Percentiles rank a stretch among this genome's conserved stretches.
phyloP scores from a whole-genome alignment of 2,113 vertebrate species.

The Tiliqua scincoides region DNA sequence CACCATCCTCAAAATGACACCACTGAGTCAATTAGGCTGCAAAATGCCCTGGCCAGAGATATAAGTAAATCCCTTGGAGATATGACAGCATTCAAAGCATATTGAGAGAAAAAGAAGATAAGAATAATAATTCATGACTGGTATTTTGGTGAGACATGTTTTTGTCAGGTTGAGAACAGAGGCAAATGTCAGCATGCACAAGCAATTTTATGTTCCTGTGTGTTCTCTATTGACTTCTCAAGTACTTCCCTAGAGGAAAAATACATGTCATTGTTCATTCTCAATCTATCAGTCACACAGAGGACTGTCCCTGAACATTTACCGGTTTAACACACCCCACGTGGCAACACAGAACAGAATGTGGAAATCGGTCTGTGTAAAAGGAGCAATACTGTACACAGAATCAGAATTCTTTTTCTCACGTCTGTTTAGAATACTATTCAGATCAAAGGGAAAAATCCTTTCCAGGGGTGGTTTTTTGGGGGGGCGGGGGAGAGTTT shows the following conservation, averaged over 20 bases:
- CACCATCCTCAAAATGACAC: neutral
- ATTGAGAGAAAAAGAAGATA: neutral
- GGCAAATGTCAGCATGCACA: slow-evolving; percentile 5
- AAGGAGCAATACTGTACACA: neutral
- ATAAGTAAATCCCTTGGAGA: neutral
- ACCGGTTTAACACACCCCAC: neutral
- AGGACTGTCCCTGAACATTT: neutral
- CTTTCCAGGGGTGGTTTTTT: neutral
- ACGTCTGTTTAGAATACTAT: neutral
- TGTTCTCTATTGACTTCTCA: neutral
- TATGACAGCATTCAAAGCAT: slow-evolving; percentile 1
- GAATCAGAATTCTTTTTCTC: neutral
- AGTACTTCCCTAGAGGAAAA: slow-evolving; percentile 7
- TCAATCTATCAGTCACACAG: neutral
- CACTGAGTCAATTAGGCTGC: neutral
- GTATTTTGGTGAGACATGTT: neutral
- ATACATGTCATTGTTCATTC: neutral
- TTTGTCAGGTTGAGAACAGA: neutral
- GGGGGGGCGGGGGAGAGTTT: neutral
- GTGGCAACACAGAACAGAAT: neutral
- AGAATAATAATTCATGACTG: neutral
- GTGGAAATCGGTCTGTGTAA: neutral
- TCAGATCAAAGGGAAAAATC: neutral
- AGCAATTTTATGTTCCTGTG: neutral
- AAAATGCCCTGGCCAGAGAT: neutral